A percentile compares a stretch with the other conserved stretches of the same genome.
Conservation (phyloP, 1,140 invertebrate genomes). For the Monochamus saltuarius region DNA sequence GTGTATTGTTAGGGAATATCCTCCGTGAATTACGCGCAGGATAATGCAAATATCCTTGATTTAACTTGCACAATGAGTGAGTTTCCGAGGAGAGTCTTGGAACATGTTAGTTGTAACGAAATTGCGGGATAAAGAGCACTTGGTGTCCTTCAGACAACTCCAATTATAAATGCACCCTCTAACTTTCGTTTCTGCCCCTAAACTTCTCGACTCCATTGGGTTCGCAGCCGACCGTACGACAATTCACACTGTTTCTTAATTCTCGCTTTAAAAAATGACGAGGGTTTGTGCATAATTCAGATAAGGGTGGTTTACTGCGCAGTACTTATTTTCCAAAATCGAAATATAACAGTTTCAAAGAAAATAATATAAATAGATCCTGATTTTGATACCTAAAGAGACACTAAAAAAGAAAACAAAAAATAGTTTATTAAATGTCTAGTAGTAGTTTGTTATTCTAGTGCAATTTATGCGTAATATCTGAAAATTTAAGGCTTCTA, state of each 20-base stretch:
- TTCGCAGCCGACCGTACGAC: constrained; percentile 6
- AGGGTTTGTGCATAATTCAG: background rate
- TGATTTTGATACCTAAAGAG: no score
- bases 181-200: background rate
- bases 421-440: no score
- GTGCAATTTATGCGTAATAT: no score
- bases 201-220: background rate
- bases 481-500: no score
- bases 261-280: constrained; percentile 10
- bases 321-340: no score
- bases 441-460: no score
- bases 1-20: constrained; percentile 14
- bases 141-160: constrained; percentile 35
- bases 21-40: constrained; percentile 7
- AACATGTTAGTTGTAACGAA: constrained; percentile 32
- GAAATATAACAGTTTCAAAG: no score
- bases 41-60: constrained; percentile 36
- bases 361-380: no score
- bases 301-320: no score
- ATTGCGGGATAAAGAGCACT: constrained; percentile 36
- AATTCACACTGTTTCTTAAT: constrained; percentile 16
- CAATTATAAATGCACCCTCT: constrained; percentile 37
- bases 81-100: constrained; percentile 24
- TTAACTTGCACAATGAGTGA: constrained; percentile 34
- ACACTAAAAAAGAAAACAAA: no score